Conservation (phyloP, 1,140 invertebrate species). For the Apocrypta bakeri region DNA sequence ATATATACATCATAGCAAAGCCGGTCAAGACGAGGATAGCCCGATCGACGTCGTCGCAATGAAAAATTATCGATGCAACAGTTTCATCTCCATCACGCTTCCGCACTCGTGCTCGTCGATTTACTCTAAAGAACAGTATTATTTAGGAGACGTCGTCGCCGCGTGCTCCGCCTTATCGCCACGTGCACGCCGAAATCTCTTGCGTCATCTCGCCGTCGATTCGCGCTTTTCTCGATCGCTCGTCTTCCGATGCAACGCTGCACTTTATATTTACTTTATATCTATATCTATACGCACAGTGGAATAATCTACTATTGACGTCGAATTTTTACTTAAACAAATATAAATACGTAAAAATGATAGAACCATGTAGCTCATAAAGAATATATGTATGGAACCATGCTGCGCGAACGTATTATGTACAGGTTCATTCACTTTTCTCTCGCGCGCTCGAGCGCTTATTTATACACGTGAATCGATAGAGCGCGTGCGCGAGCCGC, state of each 20-base stretch:
- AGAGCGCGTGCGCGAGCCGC: background rate
- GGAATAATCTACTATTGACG: too few species aligned
- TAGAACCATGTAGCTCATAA: too few species aligned
- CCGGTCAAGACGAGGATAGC: too few species aligned
- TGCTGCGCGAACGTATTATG: too few species aligned
- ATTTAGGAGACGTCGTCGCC: background rate
- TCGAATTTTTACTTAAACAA: too few species aligned
- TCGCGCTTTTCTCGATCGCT: too few species aligned
- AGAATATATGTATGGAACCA: too few species aligned
- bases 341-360: too few species aligned
- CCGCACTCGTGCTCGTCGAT: conserved; percentile 1
- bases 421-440: background rate
- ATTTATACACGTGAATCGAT: conserved; percentile 14
- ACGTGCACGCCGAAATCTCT: conserved; percentile 43
- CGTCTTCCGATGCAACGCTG: too few species aligned
- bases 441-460: background rate
- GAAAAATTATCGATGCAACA: conserved; percentile 49
- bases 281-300: too few species aligned
- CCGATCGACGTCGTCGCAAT: background rate
- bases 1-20: too few species aligned
- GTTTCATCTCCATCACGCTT: conserved; percentile 24
- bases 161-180: conserved; percentile 27
- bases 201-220: conserved; percentile 41
- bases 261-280: too few species aligned
- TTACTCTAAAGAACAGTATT: conserved; percentile 30